phyloP scores from a whole-genome alignment of 2,113 vertebrate species.

The Phoxinus phoxinus region DNA sequence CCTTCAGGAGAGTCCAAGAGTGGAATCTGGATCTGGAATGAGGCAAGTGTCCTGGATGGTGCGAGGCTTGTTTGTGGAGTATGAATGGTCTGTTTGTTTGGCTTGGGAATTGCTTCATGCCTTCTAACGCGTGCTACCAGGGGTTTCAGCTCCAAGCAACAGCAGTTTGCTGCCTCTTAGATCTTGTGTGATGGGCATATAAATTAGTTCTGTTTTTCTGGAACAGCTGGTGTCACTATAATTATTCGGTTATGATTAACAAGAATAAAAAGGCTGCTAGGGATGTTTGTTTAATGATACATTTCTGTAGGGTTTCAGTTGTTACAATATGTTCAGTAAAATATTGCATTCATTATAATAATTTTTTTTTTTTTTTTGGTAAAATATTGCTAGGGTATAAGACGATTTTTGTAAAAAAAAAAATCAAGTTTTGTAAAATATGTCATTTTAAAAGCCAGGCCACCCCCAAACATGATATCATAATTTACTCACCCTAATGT shows the following conservation, averaged over 20 bases:
- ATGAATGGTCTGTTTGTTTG: constrained; percentile 54
- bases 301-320: constrained; percentile 5
- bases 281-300: constrained; percentile 12
- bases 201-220: constrained; percentile 36
- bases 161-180: constrained; percentile 15
- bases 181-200: constrained; percentile 46
- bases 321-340: neutral
- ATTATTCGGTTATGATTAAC: constrained; percentile 26
- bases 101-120: constrained; percentile 44
- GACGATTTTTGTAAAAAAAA: neutral
- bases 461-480: neutral
- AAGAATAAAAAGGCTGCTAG: constrained; percentile 3
- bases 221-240: constrained; percentile 30
- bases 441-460: neutral
- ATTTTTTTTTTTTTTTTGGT: neutral
- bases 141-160: constrained; percentile 34
- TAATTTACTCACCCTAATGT: neutral
- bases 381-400: neutral
- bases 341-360: neutral
- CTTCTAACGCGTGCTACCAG: constrained; percentile 3
- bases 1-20: constrained; percentile 34
- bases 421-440: neutral
- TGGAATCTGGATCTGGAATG: constrained; percentile 74
- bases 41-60: constrained; percentile 73
- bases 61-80: constrained; percentile 46